phyloP scores from a whole-genome alignment of 2,888 invertebrate genomes.

The Ditula angustiorana region DNA sequence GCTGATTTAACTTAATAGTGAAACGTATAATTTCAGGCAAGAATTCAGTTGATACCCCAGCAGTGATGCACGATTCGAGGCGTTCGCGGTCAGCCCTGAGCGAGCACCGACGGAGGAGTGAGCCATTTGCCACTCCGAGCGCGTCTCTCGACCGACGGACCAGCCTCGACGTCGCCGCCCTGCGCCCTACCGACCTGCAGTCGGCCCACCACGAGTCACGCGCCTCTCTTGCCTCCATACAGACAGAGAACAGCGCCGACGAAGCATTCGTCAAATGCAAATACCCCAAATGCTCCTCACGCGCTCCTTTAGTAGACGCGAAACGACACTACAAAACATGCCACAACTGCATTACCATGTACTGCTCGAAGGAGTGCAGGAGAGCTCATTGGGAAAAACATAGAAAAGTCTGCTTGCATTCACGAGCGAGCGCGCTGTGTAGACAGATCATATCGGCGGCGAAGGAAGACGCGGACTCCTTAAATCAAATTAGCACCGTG shows the following conservation, averaged over 20 bases:
- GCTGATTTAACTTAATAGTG: constrained; percentile 11
- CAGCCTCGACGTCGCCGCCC: constrained; percentile 85
- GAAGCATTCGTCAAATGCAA: constrained; percentile 89
- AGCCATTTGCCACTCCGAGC: constrained; percentile 71
- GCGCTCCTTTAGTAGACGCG: constrained; percentile 90
- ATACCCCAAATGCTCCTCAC: constrained; percentile 92
- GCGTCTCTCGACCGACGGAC: constrained; percentile 83
- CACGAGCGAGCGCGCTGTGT: constrained; percentile 95
- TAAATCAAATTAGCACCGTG: constrained; percentile 92
- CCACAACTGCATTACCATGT: constrained; percentile 97
- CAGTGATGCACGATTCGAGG: constrained; percentile 72
- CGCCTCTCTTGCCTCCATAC: constrained; percentile 77
- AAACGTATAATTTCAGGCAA: constrained; percentile 69
- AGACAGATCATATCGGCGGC: constrained; percentile 93
- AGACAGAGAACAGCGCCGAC: constrained; percentile 78
- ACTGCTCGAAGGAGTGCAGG: constrained; percentile 96
- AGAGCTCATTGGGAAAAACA: constrained; percentile 97
- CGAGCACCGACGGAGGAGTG: constrained; percentile 76
- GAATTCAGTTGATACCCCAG: constrained; percentile 85
- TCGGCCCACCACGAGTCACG: constrained; percentile 72
- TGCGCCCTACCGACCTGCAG: constrained; percentile 68
- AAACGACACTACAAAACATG: constrained; percentile 94
- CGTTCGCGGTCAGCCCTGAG: constrained; percentile 74
- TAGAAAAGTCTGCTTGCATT: constrained; percentile 95
- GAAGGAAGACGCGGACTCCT: constrained; percentile 90